These are phyloP conservation scores for Cetonia aurata DNA, from an alignment of 2,888 invertebrate species.

Conservation along the genomic window DNA sequence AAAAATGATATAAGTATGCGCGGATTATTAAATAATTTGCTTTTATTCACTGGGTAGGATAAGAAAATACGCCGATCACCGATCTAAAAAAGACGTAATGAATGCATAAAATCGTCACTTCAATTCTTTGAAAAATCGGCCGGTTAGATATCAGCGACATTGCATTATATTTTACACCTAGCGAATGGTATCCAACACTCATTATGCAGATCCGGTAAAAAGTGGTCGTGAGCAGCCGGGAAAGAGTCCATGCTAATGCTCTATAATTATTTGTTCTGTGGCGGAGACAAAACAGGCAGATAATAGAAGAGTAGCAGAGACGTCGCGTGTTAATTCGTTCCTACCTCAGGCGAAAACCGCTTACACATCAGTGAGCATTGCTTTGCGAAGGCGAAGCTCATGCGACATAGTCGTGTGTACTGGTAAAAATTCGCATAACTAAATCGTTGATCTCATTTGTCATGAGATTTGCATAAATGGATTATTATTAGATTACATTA, in stretches of 20 bases:
- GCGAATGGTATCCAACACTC: not conserved
- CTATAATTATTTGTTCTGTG: constrained; percentile 30
- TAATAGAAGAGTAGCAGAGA: constrained; percentile 30
- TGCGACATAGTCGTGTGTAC: too few species aligned
- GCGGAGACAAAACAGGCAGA: constrained; percentile 21
- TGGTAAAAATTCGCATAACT: too few species aligned
- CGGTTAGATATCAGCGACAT: not conserved
- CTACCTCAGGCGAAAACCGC: constrained; percentile 14
- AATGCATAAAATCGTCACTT: constrained; percentile 15
- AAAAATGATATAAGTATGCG: too few species aligned
- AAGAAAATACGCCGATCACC: too few species aligned
- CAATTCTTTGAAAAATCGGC: constrained; percentile 11
- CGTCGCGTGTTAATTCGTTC: constrained; percentile 31
- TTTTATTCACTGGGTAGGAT: too few species aligned
- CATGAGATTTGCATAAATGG: too few species aligned
- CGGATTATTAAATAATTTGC: too few species aligned
- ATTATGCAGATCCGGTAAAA: constrained; percentile 2
- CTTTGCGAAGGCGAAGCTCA: not conserved
- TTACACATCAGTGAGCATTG: constrained; percentile 15
- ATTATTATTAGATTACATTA: too few species aligned
- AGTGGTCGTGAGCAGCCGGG: constrained; percentile 1
- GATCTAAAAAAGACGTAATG: not conserved
- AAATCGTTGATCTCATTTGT: too few species aligned
- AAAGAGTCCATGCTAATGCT: constrained; percentile 24
- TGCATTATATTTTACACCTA: constrained; percentile 4